Evolutionary conservation across 2,113 vertebrate genomes (phyloP), one percentile per base, ranked within the genome.

Genomic region (Panthera tigris): DNA sequence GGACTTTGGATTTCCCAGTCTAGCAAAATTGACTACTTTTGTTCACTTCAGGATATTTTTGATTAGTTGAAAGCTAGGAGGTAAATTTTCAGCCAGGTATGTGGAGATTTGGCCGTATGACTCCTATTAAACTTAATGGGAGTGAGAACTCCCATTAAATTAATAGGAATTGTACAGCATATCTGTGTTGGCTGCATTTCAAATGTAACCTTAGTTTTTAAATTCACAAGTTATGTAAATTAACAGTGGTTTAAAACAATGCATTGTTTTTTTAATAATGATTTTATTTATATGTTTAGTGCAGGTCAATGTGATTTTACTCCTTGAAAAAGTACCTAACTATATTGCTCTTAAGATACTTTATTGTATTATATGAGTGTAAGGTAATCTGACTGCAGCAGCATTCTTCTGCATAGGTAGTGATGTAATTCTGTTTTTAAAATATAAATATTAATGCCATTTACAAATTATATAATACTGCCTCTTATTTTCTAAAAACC

Each of bases 111-210:
- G 95, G 82, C 94, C 5, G 0, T 83, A 82, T 31, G 14, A 82
- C 52, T 89, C 36, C 91, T 97, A 85, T 91, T 97, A 98, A 98
- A 93, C 39, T 9, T 19, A 97, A 89, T 95, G 86, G 80, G 21
- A 97, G 93, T 97, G 50, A 92, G 33, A 94, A 91, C 92, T 97
- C 84, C 91, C 91, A 94, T 98, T 97, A 98, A 98, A 98, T 96
- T 97, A 97, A 97, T 97, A 94, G 91, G 57, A 94, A 96, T 95
- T 80, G 73, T 79, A 78, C 11, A 76, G 61, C 74, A 25, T 93
- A 79, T 93, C 55, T 86, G 6, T 96, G 94, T 89, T 96, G 0
- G 3, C 61, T 92, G 61, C 41, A 89, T 91, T 90, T 66, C n/a
- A 80, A 97, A 91, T 97, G 66, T 87, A 93, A 91, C 82, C 74